Percentiles rank a stretch among this genome's conserved stretches.
These are phyloP conservation scores for Syngnathus scovelli DNA, from an alignment of 2,113 vertebrate genomes.

Conservation along the genomic window DNA sequence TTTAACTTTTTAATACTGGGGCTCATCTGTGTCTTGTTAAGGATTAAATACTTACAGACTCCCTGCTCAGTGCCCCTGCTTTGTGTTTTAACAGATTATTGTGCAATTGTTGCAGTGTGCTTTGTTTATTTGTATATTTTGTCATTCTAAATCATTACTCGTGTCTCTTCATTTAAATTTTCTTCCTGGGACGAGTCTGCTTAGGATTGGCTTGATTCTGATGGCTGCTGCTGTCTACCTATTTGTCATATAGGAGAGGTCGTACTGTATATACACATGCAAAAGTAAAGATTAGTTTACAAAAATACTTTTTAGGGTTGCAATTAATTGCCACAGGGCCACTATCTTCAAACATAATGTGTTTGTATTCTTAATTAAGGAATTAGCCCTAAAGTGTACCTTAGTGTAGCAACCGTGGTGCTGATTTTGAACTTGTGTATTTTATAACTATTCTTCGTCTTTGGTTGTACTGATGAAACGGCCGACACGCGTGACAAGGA, in stretches of 20 bases:
- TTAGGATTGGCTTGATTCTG: slow-evolving; percentile 8
- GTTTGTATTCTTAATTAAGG: background rate
- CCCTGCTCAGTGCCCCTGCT: background rate
- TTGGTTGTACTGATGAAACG: background rate
- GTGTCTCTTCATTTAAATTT: background rate
- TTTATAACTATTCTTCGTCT: background rate
- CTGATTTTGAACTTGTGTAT: background rate
- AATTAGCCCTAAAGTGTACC: background rate
- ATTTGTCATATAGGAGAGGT: too few relatives aligned
- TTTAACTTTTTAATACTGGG: background rate
- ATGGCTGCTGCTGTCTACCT: too few relatives aligned
- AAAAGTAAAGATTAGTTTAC: too few relatives aligned
- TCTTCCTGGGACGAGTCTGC: background rate
- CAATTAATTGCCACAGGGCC: background rate
- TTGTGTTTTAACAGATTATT: background rate
- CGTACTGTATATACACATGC: too few relatives aligned
- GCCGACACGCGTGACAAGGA: background rate
- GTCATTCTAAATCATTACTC: background rate
- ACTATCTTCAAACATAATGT: background rate
- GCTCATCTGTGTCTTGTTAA: slow-evolving; percentile 5
- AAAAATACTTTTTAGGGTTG: background rate
- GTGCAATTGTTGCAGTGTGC: background rate
- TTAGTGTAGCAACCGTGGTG: background rate
- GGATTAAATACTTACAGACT: background rate
- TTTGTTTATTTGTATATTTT: background rate